Percentiles rank a stretch among this genome's conserved stretches.
Conservation (phyloP, 2,888 invertebrate genomes). For the Caprella mutica region DNA sequence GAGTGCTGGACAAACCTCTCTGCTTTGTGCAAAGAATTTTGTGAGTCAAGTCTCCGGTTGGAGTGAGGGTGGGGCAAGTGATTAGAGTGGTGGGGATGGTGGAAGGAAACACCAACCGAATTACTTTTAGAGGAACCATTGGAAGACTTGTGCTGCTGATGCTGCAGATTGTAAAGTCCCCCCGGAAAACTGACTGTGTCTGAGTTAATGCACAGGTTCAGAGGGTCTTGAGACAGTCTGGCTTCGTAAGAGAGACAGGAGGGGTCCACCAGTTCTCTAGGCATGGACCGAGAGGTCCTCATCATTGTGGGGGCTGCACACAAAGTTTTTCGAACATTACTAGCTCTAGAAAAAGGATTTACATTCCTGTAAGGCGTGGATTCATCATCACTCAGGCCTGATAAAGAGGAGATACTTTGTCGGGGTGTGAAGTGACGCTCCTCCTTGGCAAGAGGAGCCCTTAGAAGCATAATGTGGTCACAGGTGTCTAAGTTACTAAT, state of each 20-base stretch:
- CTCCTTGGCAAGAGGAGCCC: too few species aligned
- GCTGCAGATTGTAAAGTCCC: conserved; percentile 41
- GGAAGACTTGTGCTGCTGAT: conserved; percentile 38
- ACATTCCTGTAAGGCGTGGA: too few species aligned
- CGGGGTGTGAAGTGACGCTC: too few species aligned
- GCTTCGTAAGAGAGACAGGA: conserved; percentile 5
- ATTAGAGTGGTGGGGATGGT: conserved; percentile 42
- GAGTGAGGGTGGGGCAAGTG: conserved; percentile 35
- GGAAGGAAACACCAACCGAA: background rate
- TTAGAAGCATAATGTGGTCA: too few species aligned
- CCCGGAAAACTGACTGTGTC: conserved; percentile 37
- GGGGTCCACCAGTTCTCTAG: conserved; percentile 1
- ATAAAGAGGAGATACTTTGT: too few species aligned
- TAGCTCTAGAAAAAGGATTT: too few species aligned
- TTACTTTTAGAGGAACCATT: background rate
- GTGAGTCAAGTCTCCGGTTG: conserved; percentile 37
- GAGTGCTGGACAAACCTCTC: too few species aligned
- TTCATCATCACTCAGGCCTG: too few species aligned
- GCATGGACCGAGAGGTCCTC: background rate
- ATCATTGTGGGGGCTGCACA: background rate
- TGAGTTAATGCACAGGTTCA: background rate
- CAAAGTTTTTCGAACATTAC: too few species aligned
- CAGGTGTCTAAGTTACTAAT: too few species aligned
- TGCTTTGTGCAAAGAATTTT: too few species aligned
- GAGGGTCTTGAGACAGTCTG: background rate